A percentile compares a stretch with the other conserved stretches of the same genome.
These are phyloP conservation scores for Ochropleura plecta DNA, from an alignment of 2,888 invertebrate genomes.

Conservation along the genomic window DNA sequence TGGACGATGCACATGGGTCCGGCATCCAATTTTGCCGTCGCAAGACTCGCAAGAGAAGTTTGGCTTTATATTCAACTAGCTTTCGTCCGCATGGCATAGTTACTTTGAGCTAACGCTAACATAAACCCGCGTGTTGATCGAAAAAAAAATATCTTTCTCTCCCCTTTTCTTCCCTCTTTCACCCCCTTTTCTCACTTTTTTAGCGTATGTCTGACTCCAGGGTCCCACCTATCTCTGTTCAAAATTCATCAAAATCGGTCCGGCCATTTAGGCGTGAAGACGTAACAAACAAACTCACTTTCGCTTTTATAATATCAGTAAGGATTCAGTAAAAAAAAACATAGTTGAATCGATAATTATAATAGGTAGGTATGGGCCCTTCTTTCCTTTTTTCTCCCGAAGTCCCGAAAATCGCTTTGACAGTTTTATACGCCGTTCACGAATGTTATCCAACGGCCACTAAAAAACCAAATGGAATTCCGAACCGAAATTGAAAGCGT, in stretches of 20 bases:
- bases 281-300: too few species aligned
- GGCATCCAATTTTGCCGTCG: background rate
- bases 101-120: too few species aligned
- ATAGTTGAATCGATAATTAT: background rate
- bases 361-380: background rate
- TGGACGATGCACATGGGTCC: constrained; percentile 45
- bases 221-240: too few species aligned
- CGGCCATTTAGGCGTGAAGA: too few species aligned
- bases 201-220: too few species aligned
- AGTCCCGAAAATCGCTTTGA: constrained; percentile 50
- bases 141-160: too few species aligned
- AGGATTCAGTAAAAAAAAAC: background rate
- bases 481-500: constrained; percentile 59
- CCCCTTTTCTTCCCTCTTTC: too few species aligned
- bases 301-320: too few species aligned
- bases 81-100: too few species aligned
- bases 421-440: constrained; percentile 56
- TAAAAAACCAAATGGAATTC: constrained; percentile 64
- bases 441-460: constrained; percentile 56
- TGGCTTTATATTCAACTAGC: background rate
- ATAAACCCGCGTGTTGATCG: too few species aligned
- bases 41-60: background rate
- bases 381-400: constrained; percentile 24
- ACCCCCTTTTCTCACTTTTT: too few species aligned
- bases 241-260: too few species aligned